These are phyloP conservation scores for Liodrosophila aerea DNA, from an alignment of 2,888 invertebrate species.

Conservation along the genomic window DNA sequence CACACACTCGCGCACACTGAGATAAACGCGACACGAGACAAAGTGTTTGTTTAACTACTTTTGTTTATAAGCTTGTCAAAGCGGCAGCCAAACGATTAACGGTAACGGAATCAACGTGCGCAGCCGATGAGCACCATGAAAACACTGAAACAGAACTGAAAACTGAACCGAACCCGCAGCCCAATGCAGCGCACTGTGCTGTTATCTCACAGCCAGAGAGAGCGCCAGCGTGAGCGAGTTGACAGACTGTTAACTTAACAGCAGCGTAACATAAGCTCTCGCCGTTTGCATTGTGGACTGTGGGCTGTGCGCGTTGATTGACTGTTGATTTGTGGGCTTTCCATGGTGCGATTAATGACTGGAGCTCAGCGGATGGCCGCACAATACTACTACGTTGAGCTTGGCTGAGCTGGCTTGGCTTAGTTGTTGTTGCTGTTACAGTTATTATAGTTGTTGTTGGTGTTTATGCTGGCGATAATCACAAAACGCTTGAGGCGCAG, in stretches of 20 bases:
- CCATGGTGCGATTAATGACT: constrained; percentile 64
- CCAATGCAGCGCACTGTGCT: constrained; percentile 7
- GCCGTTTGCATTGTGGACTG: constrained; percentile 11
- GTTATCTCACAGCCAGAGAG: constrained; percentile 12
- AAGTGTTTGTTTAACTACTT: constrained; percentile 66
- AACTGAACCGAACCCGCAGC: constrained; percentile 15
- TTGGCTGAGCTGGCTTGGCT: constrained; percentile 42
- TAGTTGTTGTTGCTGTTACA: constrained; percentile 17
- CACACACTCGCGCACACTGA: constrained; percentile 15
- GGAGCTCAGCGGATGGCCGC: constrained; percentile 53
- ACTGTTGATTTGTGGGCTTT: constrained; percentile 66
- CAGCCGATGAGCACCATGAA: constrained; percentile 64
- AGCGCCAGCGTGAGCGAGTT: constrained; percentile 2
- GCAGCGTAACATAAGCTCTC: not conserved
- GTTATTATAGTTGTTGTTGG: constrained; percentile 5
- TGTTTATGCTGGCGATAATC: constrained; percentile 12
- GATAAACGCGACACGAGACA: constrained; percentile 49
- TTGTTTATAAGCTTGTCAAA: constrained; percentile 55
- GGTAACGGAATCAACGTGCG: constrained; percentile 28
- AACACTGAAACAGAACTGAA: constrained; percentile 66
- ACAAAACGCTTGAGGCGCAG: constrained; percentile 26
- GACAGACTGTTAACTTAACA: not conserved
- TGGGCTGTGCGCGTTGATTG: constrained; percentile 62
- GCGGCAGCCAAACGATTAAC: constrained; percentile 31
- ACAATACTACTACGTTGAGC: constrained; percentile 55